Base-by-base conservation (phyloP, 1,140 invertebrate species). In the Danaus melanippus region DNA sequence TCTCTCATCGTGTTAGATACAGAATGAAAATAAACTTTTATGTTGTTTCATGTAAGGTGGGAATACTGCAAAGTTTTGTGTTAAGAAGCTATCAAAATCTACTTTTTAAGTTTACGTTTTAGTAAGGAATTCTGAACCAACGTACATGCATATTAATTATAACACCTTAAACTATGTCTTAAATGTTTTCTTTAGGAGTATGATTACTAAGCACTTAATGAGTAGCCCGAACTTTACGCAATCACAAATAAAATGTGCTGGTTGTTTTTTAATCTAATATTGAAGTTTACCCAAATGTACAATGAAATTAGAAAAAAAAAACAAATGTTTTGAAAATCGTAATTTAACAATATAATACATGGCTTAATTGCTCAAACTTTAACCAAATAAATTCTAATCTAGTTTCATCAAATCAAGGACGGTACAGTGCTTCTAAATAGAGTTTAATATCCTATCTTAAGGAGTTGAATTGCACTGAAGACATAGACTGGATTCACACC, bases 341-440 rank as follows among this genome's bases (percentile, higher is more conserved):
- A 15, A 15, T 15, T 15, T 15, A 15, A 15, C 15, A 1, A 15
- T 15, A 15, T 15, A 1, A 12, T 46, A 10, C 11, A 42, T 11
- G 46, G 17, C 21, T 47, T 46, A 42, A 48, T 32, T 58, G 56
- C 56, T 44, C 11, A 11, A 32, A 15, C 17, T 12, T 53, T n/a
- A 43, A 50, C 42, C 11, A 45, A 42, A 49, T 40, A 47, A 17
- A 40, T 39, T 50, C 52, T 39, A 49, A 49, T 53, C 52, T 50
- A 53, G 32, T 58, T 3, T 48, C 40, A 48, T 46, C 56, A 53
- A 52, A 59, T 59, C 57, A 59, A 45, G 42, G 46, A 39, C 50
- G 46, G 50, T 11, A 42, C 42, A 49, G 57, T 11, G 52, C 41
- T 45, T 50, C 47, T 56, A 50, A 50, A 50, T 56, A 56, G 54